phyloP scores from a whole-genome alignment of 2,797 vertebrate species.

The Hypotaenidia okinawae region DNA sequence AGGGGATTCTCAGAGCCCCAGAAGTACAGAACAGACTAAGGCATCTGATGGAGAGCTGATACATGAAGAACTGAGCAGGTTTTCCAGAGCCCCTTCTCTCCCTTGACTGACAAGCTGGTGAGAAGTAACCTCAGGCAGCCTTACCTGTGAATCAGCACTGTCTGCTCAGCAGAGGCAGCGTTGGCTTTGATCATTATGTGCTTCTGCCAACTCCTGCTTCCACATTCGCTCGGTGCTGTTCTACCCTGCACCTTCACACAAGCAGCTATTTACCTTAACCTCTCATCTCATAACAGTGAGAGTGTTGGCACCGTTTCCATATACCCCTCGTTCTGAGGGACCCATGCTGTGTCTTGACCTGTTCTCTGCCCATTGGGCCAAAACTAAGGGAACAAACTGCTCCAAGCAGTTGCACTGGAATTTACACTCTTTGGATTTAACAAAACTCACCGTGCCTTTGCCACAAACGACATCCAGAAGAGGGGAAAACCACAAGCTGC shows the following conservation, averaged over 20 bases:
- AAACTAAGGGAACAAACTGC: not conserved
- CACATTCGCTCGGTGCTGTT: not conserved
- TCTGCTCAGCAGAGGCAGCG: not conserved
- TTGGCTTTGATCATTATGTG: not conserved
- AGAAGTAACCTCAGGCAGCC: not conserved
- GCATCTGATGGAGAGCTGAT: slow-evolving; percentile 15
- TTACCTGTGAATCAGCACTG: not conserved
- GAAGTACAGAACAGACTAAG: slow-evolving; percentile 17
- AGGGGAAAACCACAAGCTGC: not conserved
- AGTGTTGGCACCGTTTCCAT: not conserved
- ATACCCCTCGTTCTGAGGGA: not conserved
- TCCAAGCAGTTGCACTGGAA: not conserved
- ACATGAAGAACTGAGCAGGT: not conserved
- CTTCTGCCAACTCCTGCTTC: not conserved
- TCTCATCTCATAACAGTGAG: not conserved
- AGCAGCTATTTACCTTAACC: not conserved
- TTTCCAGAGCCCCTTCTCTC: slow-evolving; percentile 15
- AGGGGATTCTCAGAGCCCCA: not conserved
- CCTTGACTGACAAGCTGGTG: not conserved
- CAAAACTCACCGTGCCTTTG: not conserved
- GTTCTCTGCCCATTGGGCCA: not conserved
- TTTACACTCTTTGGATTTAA: not conserved
- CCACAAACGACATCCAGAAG: not conserved
- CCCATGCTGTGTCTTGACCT: not conserved
- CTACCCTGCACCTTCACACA: not conserved